A percentile compares a stretch with the other conserved stretches of the same genome.
These are phyloP conservation scores for Cyclina sinensis DNA, from an alignment of 1,140 invertebrate genomes.

Conservation along the genomic window DNA sequence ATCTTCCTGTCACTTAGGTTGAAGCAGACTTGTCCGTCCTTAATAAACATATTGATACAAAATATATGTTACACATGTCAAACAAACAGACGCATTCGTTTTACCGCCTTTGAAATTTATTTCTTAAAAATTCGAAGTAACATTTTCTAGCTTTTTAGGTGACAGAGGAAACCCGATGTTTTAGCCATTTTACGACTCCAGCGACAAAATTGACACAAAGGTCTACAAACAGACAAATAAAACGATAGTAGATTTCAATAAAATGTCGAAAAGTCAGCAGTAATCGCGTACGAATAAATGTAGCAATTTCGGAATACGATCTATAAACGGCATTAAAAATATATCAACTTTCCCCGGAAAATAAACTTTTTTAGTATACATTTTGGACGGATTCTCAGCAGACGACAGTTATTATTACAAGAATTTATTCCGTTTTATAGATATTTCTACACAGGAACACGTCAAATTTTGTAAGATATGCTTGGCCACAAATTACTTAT, in stretches of 20 bases:
- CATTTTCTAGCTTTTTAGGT: neutral
- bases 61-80: constrained; percentile 9
- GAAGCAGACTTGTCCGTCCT: too few species aligned
- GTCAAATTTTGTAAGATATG: constrained; percentile 42
- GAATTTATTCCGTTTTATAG: constrained; percentile 35
- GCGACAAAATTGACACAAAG: constrained; percentile 57
- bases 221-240: constrained; percentile 50
- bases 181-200: constrained; percentile 47
- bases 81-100: constrained; percentile 35
- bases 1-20: too few species aligned
- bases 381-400: constrained; percentile 32
- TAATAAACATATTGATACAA: neutral
- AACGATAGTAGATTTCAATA: constrained; percentile 67
- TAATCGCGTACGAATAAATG: constrained; percentile 44
- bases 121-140: constrained; percentile 48
- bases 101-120: constrained; percentile 61
- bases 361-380: constrained; percentile 31
- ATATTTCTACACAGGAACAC: neutral
- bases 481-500: constrained; percentile 19
- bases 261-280: constrained; percentile 59
- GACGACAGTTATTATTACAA: constrained; percentile 15
- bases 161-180: neutral
- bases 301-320: neutral
- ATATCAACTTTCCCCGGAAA: constrained; percentile 46
- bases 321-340: constrained; percentile 61